phyloP scores from a whole-genome alignment of 2,888 invertebrate species.

The Philonicus albiceps region DNA sequence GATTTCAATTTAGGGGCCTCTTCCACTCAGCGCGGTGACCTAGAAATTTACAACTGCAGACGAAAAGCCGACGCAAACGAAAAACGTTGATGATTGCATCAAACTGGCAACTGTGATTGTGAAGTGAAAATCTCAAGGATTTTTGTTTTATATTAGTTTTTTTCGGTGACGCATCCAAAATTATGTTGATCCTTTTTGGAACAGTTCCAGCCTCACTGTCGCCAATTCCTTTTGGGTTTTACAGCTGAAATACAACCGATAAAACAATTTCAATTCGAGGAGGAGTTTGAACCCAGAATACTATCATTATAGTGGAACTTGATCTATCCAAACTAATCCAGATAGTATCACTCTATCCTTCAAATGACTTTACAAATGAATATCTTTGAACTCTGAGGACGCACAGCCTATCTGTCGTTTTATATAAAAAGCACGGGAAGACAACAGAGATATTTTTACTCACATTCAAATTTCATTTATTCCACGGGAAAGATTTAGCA shows the following conservation, averaged over 20 bases:
- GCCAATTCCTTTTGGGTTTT: not conserved
- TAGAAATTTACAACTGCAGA: not conserved
- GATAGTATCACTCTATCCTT: not conserved
- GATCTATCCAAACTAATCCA: not conserved
- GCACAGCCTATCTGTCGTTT: not conserved
- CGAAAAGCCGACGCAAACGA: not conserved
- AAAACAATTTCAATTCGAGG: not conserved
- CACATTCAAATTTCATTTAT: conserved; percentile 38
- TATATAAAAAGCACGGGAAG: not conserved
- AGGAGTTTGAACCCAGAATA: not conserved
- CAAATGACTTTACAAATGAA: not conserved
- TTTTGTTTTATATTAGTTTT: not conserved
- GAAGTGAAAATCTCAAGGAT: not conserved
- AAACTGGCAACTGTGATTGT: not conserved
- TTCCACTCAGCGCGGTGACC: not conserved
- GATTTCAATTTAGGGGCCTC: not conserved
- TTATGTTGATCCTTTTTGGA: not conserved
- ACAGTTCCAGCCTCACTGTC: not conserved
- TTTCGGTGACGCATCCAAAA: not conserved
- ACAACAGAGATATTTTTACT: conserved; percentile 2
- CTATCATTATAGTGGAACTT: not conserved
- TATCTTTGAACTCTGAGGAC: not conserved
- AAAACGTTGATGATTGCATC: not conserved
- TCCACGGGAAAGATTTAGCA: not conserved
- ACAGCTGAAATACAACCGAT: not conserved